Conservation (phyloP, 2,797 vertebrate genomes). For the Knipowitschia caucasica region DNA sequence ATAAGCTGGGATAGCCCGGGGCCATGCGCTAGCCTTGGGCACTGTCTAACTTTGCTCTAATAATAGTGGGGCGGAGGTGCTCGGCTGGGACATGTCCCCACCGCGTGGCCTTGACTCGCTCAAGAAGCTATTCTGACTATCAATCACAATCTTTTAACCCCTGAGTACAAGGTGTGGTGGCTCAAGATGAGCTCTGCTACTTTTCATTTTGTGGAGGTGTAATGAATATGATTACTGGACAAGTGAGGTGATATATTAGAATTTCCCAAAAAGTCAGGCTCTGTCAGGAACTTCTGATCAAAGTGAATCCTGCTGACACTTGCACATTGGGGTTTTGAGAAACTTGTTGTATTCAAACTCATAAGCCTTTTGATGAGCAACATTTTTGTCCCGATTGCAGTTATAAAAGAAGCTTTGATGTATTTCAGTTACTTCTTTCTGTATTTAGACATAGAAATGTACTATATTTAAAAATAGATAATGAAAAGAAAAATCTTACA, state of each 20-base stretch:
- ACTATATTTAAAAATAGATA: too few species aligned
- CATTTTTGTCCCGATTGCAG: too few species aligned
- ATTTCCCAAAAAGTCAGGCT: constrained; percentile 15
- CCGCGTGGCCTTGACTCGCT: constrained; percentile 26
- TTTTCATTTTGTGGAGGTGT: constrained; percentile 29
- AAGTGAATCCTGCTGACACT: neutral
- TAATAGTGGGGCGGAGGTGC: constrained; percentile 29
- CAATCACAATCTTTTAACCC: constrained; percentile 40
- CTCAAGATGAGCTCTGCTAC: constrained; percentile 33
- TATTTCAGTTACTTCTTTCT: neutral
- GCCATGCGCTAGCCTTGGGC: constrained; percentile 47
- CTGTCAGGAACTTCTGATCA: constrained; percentile 13
- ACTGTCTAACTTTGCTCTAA: constrained; percentile 40
- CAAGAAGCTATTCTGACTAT: constrained; percentile 22
- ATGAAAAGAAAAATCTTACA: too few species aligned
- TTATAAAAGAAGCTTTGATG: too few species aligned
- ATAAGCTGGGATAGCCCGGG: constrained; percentile 39
- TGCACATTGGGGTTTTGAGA: neutral
- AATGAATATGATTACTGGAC: constrained; percentile 44
- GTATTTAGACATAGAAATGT: too few species aligned
- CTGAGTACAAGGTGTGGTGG: constrained; percentile 19
- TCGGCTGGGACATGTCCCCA: constrained; percentile 28
- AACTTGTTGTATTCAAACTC: neutral
- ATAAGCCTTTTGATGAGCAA: too few species aligned
- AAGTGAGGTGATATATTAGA: constrained; percentile 26